Percentiles rank a stretch among this genome's conserved stretches.
Conservation (phyloP, 2,113 vertebrate genomes). For the Rhadina sibilatrix region DNA sequence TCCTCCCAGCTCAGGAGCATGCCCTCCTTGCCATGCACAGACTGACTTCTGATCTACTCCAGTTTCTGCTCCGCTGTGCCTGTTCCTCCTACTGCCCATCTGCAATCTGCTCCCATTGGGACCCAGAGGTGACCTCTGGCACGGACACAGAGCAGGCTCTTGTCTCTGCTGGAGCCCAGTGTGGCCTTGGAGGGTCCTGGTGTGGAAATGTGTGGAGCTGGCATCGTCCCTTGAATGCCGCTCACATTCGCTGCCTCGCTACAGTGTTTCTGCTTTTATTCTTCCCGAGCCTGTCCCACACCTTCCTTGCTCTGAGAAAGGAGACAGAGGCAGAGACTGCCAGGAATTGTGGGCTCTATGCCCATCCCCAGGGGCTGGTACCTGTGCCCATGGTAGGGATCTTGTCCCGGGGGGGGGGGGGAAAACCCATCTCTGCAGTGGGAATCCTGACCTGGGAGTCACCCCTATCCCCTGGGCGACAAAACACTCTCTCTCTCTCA, state of each 20-base stretch:
- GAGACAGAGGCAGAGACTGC: neutral
- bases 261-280: neutral
- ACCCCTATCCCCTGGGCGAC: too few relatives aligned
- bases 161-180: neutral
- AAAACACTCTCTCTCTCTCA: too few relatives aligned
- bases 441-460: too few relatives aligned
- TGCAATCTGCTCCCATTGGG: fast-evolving
- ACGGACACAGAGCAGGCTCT: neutral
- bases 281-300: neutral
- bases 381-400: too few relatives aligned
- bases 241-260: fast-evolving
- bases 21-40: fast-evolving
- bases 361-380: too few relatives aligned
- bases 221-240: fast-evolving
- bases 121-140: neutral
- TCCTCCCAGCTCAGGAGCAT: neutral
- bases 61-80: neutral
- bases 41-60: neutral
- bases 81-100: neutral
- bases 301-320: neutral
- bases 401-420: too few relatives aligned
- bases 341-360: neutral
- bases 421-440: too few relatives aligned
- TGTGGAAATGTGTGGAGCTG: neutral
- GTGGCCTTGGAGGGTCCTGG: neutral